Evolutionary conservation across 2,797 vertebrate species (phyloP).

Genomic region (Darevskia mixta): DNA sequence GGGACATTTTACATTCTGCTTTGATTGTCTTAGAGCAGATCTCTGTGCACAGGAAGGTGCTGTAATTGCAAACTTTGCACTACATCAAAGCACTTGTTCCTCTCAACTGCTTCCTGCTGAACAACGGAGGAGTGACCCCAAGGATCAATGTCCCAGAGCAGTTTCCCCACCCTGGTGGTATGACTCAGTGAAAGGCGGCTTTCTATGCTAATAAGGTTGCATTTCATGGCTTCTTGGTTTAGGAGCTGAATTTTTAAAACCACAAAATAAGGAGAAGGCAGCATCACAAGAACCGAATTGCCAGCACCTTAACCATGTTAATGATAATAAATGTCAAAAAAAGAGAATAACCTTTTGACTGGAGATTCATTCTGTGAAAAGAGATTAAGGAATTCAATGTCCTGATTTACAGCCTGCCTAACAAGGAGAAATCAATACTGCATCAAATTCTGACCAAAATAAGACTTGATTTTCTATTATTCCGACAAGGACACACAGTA

Average conservation of each 20-base stretch:
- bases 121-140: no score
- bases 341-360: not conserved
- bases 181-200: not conserved
- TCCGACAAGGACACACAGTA: slow-evolving; percentile 10
- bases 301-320: not conserved
- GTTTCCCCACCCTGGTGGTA: no score
- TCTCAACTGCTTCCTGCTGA: no score
- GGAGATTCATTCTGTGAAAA: slow-evolving; percentile 26
- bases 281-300: not conserved
- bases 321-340: slow-evolving; percentile 21
- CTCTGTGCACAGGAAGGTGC: no score
- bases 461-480: slow-evolving; percentile 38
- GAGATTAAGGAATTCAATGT: slow-evolving; percentile 23
- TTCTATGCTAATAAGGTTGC: not conserved
- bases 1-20: no score
- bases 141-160: no score
- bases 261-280: not conserved
- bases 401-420: slow-evolving; percentile 28
- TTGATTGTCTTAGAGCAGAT: no score
- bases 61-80: no score
- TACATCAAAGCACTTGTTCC: no score
- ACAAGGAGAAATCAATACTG: slow-evolving; percentile 32
- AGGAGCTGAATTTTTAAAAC: not conserved
- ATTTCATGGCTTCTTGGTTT: not conserved
- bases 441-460: slow-evolving; percentile 32